Evolutionary conservation across 2,113 vertebrate genomes (phyloP).

Genomic region (Seriola dumerili): DNA sequence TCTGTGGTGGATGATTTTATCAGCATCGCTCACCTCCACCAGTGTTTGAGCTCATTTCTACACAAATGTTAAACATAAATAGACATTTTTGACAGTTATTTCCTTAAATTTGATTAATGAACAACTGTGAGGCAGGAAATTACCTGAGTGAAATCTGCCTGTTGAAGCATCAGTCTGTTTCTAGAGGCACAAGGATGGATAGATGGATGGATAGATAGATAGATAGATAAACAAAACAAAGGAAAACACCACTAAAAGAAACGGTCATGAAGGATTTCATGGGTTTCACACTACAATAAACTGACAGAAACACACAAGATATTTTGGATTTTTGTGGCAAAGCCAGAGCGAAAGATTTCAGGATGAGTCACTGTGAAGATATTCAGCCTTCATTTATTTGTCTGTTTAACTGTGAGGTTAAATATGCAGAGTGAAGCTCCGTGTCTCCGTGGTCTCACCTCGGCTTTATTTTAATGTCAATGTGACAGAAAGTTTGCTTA

Average conservation of each 20-base stretch:
- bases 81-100: no score
- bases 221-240: background rate
- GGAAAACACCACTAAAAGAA: background rate
- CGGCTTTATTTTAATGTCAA: background rate
- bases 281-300: background rate
- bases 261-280: no score
- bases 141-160: no score
- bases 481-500: background rate
- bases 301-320: conserved; percentile 6
- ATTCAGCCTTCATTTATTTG: conserved; percentile 10
- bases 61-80: no score
- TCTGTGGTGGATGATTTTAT: no score
- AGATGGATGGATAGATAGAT: background rate
- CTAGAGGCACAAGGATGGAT: background rate
- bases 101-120: no score
- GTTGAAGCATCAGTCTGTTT: no score
- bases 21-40: no score
- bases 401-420: background rate
- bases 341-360: conserved; percentile 14
- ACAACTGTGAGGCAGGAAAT: no score
- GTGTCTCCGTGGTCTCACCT: background rate
- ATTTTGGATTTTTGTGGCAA: conserved; percentile 45
- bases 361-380: conserved; percentile 40
- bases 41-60: no score
- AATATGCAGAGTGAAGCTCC: background rate